Percentiles rank a stretch among this genome's conserved stretches.
These are phyloP conservation scores for Etheostoma nigrum DNA, from an alignment of 2,797 vertebrate species.

Conservation along the genomic window DNA sequence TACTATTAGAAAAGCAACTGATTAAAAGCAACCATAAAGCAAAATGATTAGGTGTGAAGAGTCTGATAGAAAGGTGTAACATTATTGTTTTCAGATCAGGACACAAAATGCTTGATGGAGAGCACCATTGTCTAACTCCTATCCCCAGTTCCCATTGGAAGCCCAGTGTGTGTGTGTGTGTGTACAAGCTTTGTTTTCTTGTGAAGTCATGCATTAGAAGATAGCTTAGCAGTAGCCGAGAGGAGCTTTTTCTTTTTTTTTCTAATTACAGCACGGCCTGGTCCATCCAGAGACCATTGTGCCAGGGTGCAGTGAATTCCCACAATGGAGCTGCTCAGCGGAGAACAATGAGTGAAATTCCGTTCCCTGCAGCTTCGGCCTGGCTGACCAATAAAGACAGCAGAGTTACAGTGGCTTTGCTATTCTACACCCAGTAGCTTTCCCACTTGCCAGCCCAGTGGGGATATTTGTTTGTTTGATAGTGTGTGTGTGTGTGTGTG, in stretches of 20 bases:
- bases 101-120: slow-evolving; percentile 41
- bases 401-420: slow-evolving; percentile 81
- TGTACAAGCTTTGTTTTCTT: slow-evolving; percentile 71
- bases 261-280: slow-evolving; percentile 81
- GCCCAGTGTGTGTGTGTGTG: slow-evolving; percentile 49
- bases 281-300: slow-evolving; percentile 78
- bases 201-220: slow-evolving; percentile 83
- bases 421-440: slow-evolving; percentile 77
- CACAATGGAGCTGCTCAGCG: slow-evolving; percentile 80
- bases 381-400: slow-evolving; percentile 73
- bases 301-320: slow-evolving; percentile 77
- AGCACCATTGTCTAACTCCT: slow-evolving; percentile 56
- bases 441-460: slow-evolving; percentile 75
- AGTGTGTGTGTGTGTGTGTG: slow-evolving; percentile 43
- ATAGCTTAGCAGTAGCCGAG: slow-evolving; percentile 73
- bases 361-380: slow-evolving; percentile 79
- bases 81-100: slow-evolving; percentile 31
- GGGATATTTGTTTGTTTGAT: slow-evolving; percentile 55
- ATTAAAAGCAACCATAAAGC: background rate
- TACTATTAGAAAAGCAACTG: background rate
- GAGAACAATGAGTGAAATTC: slow-evolving; percentile 87
- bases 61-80: slow-evolving; percentile 1
- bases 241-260: slow-evolving; percentile 74
- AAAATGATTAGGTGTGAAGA: slow-evolving; percentile 1
- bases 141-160: slow-evolving; percentile 62